Evolutionary conservation across 2,888 invertebrate genomes (phyloP).

Genomic region (Thumatha senex): DNA sequence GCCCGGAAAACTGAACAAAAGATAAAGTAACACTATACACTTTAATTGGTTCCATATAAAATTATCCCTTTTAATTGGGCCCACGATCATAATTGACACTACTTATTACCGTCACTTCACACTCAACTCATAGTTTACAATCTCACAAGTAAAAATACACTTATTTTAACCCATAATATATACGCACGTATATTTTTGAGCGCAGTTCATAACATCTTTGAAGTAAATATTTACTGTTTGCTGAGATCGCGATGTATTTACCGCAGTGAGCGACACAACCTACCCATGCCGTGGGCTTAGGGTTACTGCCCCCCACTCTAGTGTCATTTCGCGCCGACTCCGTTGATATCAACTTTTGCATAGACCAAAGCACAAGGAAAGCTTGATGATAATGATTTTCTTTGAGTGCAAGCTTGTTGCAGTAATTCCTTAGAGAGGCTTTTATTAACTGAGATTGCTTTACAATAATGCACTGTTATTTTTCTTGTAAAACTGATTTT

Average conservation of each 20-base stretch:
- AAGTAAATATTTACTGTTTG: constrained; percentile 52
- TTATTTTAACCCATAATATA: constrained; percentile 16
- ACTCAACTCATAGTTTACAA: constrained; percentile 52
- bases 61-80: constrained; percentile 72
- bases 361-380: constrained; percentile 40
- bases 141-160: constrained; percentile 18
- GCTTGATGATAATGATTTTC: constrained; percentile 57
- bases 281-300: constrained; percentile 58
- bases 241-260: constrained; percentile 69
- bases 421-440: constrained; percentile 22
- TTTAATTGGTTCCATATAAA: constrained; percentile 71
- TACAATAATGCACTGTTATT: neutral
- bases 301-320: constrained; percentile 76
- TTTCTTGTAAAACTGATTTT: neutral
- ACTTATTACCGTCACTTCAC: constrained; percentile 58
- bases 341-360: constrained; percentile 65
- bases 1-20: constrained; percentile 62
- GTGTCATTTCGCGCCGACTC: constrained; percentile 81
- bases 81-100: constrained; percentile 75
- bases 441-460: neutral
- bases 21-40: constrained; percentile 67
- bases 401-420: constrained; percentile 34
- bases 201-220: constrained; percentile 23
- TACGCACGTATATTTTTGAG: constrained; percentile 11
- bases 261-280: constrained; percentile 63